phyloP scores from a whole-genome alignment of 2,113 vertebrate species.

The Astur gentilis region DNA sequence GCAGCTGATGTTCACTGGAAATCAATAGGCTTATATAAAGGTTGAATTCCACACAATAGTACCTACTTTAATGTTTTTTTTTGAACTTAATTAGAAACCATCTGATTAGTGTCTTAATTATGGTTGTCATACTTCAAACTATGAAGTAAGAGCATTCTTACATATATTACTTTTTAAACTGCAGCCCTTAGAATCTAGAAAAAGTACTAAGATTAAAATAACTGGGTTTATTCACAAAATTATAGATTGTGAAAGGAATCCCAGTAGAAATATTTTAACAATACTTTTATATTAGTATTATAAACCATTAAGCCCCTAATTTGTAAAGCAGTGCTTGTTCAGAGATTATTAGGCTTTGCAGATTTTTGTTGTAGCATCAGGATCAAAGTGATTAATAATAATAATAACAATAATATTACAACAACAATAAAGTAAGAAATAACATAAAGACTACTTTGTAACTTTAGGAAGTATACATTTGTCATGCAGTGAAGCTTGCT shows the following conservation, averaged over 20 bases:
- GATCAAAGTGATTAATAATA: neutral
- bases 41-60: neutral
- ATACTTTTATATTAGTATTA: neutral
- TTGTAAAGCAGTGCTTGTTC: neutral
- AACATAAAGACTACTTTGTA: neutral
- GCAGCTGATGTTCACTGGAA: neutral
- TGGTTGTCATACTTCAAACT: neutral
- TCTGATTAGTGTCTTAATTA: neutral
- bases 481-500: neutral
- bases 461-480: neutral
- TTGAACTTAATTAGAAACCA: neutral
- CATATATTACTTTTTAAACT: neutral
- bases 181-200: neutral
- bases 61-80: neutral
- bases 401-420: neutral
- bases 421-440: neutral
- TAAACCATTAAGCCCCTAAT: neutral
- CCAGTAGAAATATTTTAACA: neutral
- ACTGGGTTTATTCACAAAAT: neutral
- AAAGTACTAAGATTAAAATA: neutral
- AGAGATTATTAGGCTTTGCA: neutral
- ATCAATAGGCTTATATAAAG: neutral
- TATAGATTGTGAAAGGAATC: neutral
- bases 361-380: neutral
- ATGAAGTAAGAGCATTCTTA: neutral